A percentile compares a stretch with the other conserved stretches of the same genome.
phyloP scores from a whole-genome alignment of 2,888 invertebrate species.

The Rotaria macrura region DNA sequence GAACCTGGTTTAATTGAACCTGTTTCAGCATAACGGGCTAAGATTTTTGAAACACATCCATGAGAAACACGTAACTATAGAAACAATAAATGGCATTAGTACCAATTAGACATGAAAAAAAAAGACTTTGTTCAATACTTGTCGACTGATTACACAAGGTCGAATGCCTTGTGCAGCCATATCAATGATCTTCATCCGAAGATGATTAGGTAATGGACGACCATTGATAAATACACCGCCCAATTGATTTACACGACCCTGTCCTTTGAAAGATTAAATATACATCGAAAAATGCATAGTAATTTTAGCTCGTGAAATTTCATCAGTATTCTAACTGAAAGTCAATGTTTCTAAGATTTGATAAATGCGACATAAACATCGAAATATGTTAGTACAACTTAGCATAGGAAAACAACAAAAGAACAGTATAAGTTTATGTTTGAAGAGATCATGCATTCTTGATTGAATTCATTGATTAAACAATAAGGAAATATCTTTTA shows the following conservation, averaged over 20 bases:
- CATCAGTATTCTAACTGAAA: neutral
- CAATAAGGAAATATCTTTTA: neutral
- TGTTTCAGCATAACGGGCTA: slow-evolving; percentile 62
- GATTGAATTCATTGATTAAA: no score
- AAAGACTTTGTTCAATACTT: neutral
- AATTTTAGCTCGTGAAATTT: neutral
- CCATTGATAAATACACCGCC: slow-evolving; percentile 34
- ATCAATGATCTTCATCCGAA: slow-evolving; percentile 30
- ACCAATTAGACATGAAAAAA: neutral
- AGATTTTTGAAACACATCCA: slow-evolving; percentile 33
- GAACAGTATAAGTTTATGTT: no score
- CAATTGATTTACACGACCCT: slow-evolving; percentile 32
- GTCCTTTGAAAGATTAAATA: slow-evolving; percentile 23
- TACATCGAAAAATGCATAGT: neutral
- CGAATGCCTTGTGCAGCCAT: slow-evolving; percentile 30
- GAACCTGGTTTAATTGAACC: slow-evolving; percentile 80
- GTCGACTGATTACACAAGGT: slow-evolving; percentile 31
- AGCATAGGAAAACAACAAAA: no score
- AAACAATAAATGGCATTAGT: neutral
- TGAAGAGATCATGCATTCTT: no score
- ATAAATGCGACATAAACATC: neutral
- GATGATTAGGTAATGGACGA: slow-evolving; percentile 29
- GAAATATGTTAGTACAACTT: no score
- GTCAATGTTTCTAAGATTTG: neutral
- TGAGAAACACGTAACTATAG: slow-evolving; percentile 25